Base-by-base conservation (phyloP, 64 coral and sea anemone genomes). In the Platygyra sinensis region DNA sequence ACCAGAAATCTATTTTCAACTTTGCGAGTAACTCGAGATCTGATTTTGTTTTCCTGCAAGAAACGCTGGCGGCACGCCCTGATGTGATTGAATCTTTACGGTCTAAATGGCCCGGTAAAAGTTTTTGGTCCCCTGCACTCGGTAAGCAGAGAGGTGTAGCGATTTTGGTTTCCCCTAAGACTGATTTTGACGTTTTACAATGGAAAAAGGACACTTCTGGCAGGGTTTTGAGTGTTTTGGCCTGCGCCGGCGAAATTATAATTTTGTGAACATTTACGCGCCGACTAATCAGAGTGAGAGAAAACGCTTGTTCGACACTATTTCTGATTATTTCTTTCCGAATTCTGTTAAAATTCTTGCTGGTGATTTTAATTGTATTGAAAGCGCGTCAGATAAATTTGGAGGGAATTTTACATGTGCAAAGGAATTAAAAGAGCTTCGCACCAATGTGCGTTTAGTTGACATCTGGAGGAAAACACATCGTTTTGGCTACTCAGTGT, bases 381-480 rank as follows among this genome's bases (percentile, higher is more conserved):
- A 87, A 60, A 38, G 22, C 11, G 39, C 4, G 25, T 0, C 0
- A 2, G 72, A 87, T 55, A 87, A 87, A 29, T 74, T 73, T 18
- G 71, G 84, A 0, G 84, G 84, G 2, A 32, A 19, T 81, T 20
- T 59, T 0, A 19, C 57, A 18, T 6, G 14, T 5, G 36, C 33
- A 10, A 15, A 17, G 4, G 84, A 93, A 24, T 20, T 93, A 9
- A 80, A 22, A 11, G 67, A 63, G n/a, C 65, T 94, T 2, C 62
- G 15, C 0, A 69, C 30, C 1, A 29, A 29, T 38, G 62, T 32
- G 22, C 11, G 69, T 36, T 80, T 94, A 22, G n/a, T 85, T n/a
- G 80, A 89, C 30, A n/a, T 85, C 16, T 89, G 78, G 86, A 39
- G 77, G 8, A 33, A 52, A 31, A 61, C 19, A 12, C 79, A 91